Evolutionary conservation across 2,888 invertebrate species (phyloP).

Genomic region (Pollenia angustigena): DNA sequence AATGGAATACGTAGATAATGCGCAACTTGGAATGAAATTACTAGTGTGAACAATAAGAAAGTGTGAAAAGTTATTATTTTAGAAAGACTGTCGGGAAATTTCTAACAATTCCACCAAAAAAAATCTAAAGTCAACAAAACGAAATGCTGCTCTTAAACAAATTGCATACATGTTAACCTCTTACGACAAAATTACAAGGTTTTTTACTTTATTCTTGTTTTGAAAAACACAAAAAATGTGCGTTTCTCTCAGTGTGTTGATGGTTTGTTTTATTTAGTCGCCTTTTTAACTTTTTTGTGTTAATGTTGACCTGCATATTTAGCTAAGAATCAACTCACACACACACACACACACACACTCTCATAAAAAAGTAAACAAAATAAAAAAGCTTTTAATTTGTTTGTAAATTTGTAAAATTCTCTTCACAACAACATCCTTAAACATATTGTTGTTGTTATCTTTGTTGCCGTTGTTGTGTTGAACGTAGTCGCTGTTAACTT

Average conservation of each 20-base stretch:
- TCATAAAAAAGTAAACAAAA: conserved; percentile 8
- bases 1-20: too few species aligned
- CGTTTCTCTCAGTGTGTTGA: neutral
- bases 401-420: conserved; percentile 54
- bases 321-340: conserved; percentile 40
- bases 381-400: conserved; percentile 48
- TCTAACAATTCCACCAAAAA: neutral
- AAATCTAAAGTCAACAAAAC: conserved; percentile 9
- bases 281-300: conserved; percentile 6
- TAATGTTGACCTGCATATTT: conserved; percentile 51
- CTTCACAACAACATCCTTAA: neutral
- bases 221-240: neutral
- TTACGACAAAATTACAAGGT: conserved; percentile 56
- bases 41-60: too few species aligned
- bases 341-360: neutral
- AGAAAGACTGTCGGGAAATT: too few species aligned
- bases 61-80: too few species aligned
- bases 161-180: conserved; percentile 57
- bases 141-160: conserved; percentile 41
- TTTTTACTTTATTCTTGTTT: conserved; percentile 15
- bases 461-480: too few species aligned
- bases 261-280: neutral
- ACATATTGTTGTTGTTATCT: neutral
- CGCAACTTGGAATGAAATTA: too few species aligned
- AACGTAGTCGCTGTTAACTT: neutral